A percentile compares a stretch with the other conserved stretches of the same genome.
Conservation (phyloP, 2,797 vertebrate genomes). For the Lutjanus campechanus region DNA sequence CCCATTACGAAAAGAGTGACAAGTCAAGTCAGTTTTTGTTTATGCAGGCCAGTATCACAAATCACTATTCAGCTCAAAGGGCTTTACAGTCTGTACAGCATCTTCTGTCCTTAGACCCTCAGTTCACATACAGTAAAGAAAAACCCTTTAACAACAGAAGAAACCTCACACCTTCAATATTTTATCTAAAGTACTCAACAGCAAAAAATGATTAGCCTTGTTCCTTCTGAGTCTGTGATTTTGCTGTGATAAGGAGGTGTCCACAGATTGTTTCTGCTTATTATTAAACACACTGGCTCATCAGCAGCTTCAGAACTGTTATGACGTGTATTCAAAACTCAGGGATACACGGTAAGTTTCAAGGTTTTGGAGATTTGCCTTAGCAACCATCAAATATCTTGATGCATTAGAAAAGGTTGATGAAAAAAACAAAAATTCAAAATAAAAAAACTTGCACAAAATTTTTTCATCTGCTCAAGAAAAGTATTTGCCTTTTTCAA, state of each 20-base stretch:
- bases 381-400: too few relatives aligned
- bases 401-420: too few relatives aligned
- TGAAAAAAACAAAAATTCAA: too few relatives aligned
- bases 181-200: too few relatives aligned
- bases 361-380: too few relatives aligned
- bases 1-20: slow-evolving; percentile 37
- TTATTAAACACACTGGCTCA: background rate
- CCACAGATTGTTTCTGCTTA: background rate
- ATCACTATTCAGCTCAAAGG: background rate
- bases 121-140: background rate
- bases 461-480: too few relatives aligned
- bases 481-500: too few relatives aligned
- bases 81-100: background rate
- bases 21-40: slow-evolving; percentile 4
- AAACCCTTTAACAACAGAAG: background rate
- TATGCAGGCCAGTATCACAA: background rate
- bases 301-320: background rate
- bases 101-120: background rate
- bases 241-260: background rate
- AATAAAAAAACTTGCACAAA: too few relatives aligned
- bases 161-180: background rate
- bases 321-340: too few relatives aligned
- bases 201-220: too few relatives aligned
- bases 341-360: too few relatives aligned
- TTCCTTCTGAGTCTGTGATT: too few relatives aligned